These are phyloP conservation scores for Euura saliciscinereae DNA, from an alignment of 1,140 invertebrate species.

Conservation along the genomic window DNA sequence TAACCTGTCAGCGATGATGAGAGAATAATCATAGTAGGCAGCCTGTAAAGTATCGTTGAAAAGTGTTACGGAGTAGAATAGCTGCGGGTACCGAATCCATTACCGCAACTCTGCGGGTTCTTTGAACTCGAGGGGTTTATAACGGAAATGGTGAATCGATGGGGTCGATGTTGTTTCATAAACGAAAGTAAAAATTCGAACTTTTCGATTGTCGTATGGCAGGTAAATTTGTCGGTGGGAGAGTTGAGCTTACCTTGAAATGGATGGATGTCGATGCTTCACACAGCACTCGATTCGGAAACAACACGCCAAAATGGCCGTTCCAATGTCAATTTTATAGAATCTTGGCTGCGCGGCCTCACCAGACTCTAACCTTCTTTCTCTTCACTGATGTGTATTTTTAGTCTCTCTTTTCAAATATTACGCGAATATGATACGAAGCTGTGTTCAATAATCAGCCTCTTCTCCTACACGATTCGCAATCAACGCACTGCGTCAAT, in stretches of 20 bases:
- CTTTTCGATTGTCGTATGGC: no score
- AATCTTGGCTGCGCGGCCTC: constrained; percentile 20
- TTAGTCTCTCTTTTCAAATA: not conserved
- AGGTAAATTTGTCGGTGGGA: no score
- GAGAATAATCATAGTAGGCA: not conserved
- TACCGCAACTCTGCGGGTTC: not conserved
- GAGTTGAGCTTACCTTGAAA: constrained; percentile 43
- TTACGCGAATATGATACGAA: not conserved
- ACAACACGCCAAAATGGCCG: constrained; percentile 57
- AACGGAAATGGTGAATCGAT: no score
- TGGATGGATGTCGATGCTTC: constrained; percentile 50
- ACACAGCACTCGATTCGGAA: constrained; percentile 45
- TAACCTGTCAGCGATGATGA: not conserved
- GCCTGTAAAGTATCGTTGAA: no score
- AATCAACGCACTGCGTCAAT: constrained; percentile 52
- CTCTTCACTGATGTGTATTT: not conserved
- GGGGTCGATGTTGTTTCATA: not conserved
- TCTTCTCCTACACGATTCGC: not conserved
- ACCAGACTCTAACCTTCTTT: not conserved
- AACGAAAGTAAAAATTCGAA: not conserved
- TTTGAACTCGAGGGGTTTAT: not conserved
- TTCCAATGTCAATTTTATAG: constrained; percentile 51
- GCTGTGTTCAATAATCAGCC: not conserved
- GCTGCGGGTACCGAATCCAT: not conserved
- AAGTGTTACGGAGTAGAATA: not conserved